Base-by-base conservation (phyloP, 2,797 vertebrate genomes). In the Arrhamphus sclerolepis region DNA sequence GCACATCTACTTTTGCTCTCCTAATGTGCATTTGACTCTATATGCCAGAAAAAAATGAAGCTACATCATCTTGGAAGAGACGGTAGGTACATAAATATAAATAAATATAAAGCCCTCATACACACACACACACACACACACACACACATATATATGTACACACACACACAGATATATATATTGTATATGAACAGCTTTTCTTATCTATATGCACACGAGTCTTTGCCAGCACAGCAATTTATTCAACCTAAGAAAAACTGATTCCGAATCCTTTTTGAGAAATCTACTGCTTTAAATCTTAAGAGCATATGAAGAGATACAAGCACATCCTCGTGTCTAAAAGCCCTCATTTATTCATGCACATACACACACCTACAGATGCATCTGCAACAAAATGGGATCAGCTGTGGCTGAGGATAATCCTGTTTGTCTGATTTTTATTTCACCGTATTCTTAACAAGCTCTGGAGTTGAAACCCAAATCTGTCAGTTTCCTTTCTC, bases 371-470 rank as follows among this genome's bases (percentile, higher is more conserved):
- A 38, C 34, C 34, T 38, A 14, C 34, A 38, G 34, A 38, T 38
- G 34, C 4, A 38, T 75, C 55, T 63, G 70, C 55, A 77, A 71
- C 77, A 73, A 77, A 85, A 85, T 69, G 22, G 80, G 84, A 86
- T 89, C 86, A 85, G 69, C 72, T 59, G 56, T 64, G 52, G 59
- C 72, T 80, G 29, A 53, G 56, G 69, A 68, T 87, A 86, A 89
- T 87, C 82, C 74, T 78, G 83, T 87, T 88, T 87, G 80, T 84
- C 69, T 29, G 61, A 65, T 78, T 79, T 76, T 69, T 29, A 10
- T 55, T 56, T 64, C 64, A 56, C 55, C 43, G 62, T 49, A 56
- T 78, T 56, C 69, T 62, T 72, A 73, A 64, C 70, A 59, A 70
- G 81, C 69, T 74, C 59, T 7, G 18, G 63, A 80, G 71, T 74